These are phyloP conservation scores for Lanius ludovicianus DNA, from an alignment of 2,113 vertebrate species.

Conservation along the genomic window DNA sequence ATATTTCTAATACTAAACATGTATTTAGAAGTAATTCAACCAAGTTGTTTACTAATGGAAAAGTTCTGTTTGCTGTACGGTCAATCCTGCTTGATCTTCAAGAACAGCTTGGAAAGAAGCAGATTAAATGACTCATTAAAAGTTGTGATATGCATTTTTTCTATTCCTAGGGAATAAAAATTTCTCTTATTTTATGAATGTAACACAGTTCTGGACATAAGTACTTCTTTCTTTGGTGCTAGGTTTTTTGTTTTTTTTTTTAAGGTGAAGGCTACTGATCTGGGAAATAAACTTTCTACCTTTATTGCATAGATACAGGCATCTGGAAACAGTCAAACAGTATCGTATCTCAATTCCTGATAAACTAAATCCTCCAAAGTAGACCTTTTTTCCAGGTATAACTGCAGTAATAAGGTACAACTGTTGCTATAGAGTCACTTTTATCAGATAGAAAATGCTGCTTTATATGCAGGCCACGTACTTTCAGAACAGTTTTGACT, in stretches of 20 bases:
- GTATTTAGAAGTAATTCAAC: background rate
- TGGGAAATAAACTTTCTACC: background rate
- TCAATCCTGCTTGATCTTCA: constrained; percentile 17
- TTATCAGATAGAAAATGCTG: background rate
- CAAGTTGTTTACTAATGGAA: constrained; percentile 7
- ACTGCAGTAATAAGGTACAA: background rate
- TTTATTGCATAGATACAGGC: background rate
- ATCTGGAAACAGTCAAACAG: background rate
- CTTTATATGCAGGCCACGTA: background rate
- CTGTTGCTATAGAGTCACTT: background rate
- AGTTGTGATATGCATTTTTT: background rate
- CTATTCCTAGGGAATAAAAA: background rate
- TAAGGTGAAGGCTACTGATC: background rate
- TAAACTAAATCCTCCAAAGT: background rate
- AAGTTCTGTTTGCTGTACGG: constrained; percentile 28
- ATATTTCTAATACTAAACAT: background rate
- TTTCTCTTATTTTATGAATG: background rate
- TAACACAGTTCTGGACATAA: background rate
- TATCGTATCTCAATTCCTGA: background rate
- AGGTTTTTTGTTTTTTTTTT: background rate
- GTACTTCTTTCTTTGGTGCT: background rate
- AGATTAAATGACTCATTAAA: constrained; percentile 23
- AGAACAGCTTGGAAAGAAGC: background rate
- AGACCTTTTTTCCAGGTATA: background rate
- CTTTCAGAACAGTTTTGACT: background rate